These are phyloP conservation scores for Ophion slaviceki DNA, from an alignment of 2,888 invertebrate genomes.

Conservation along the genomic window DNA sequence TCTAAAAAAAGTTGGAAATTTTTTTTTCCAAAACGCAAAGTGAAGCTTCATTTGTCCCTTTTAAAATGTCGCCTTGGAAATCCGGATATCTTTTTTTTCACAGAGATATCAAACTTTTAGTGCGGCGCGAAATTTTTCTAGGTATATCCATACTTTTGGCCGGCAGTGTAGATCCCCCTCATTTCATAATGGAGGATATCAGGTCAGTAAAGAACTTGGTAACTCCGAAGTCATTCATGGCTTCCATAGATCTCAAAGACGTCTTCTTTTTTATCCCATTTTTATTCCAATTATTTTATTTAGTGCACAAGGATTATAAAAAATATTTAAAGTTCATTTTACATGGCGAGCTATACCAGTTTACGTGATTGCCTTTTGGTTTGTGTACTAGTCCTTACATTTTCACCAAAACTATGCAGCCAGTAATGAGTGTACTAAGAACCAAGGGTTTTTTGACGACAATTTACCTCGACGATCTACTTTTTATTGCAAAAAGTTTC, in stretches of 20 bases:
- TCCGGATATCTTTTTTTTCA: no score
- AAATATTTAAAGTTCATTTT: background rate
- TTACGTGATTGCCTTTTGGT: background rate
- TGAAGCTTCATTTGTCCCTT: no score
- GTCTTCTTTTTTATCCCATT: slow-evolving; percentile 10
- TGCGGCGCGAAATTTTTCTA: no score
- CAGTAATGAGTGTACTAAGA: background rate
- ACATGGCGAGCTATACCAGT: background rate
- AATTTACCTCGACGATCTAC: background rate
- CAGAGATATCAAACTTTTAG: no score
- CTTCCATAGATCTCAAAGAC: slow-evolving; percentile 21
- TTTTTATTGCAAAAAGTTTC: background rate
- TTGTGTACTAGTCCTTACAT: background rate
- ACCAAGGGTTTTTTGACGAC: background rate
- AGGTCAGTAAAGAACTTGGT: slow-evolving; percentile 15
- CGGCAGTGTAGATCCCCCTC: slow-evolving; percentile 7
- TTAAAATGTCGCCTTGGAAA: no score
- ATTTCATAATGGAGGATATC: slow-evolving; percentile 31
- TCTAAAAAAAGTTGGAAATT: no score
- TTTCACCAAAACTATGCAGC: background rate
- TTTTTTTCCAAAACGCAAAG: no score
- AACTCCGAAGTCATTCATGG: background rate
- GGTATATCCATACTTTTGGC: no score
- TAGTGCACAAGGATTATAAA: background rate
- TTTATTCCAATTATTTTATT: no score